phyloP scores from a whole-genome alignment of 2,888 invertebrate species.

The Dysmachus trigonus region DNA sequence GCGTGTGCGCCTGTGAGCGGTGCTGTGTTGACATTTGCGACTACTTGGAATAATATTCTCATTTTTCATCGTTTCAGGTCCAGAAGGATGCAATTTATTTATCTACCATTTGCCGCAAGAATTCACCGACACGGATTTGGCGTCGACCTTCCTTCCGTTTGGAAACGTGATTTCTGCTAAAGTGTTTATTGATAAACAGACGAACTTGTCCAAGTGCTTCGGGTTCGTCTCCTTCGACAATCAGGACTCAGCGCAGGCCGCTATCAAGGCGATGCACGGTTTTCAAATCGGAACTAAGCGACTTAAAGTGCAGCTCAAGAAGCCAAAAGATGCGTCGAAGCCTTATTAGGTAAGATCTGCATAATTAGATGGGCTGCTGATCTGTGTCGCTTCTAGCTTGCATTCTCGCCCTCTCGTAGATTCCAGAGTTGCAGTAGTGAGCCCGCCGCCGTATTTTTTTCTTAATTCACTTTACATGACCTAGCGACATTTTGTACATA shows the following conservation, averaged over 20 bases:
- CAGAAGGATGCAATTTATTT: conserved; percentile 98
- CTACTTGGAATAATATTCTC: conserved; percentile 39
- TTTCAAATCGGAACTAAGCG: conserved; percentile 98
- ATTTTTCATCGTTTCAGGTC: conserved; percentile 70
- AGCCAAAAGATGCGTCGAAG: conserved; percentile 92
- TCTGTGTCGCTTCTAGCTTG: not conserved
- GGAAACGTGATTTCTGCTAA: conserved; percentile 98
- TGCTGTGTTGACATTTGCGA: conserved; percentile 20
- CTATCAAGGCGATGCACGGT: conserved; percentile 97
- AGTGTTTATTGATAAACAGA: conserved; percentile 99
- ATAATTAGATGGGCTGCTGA: not conserved
- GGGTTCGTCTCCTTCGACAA: conserved; percentile 98
- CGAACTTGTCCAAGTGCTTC: conserved; percentile 99
- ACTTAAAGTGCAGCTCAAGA: conserved; percentile 96
- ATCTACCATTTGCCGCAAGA: conserved; percentile 99
- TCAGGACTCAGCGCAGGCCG: conserved; percentile 90
- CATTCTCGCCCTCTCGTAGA: not conserved
- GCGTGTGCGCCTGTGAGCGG: not conserved
- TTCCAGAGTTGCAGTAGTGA: not conserved
- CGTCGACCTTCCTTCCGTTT: conserved; percentile 96
- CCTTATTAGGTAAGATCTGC: conserved; percentile 76
- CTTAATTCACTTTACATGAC: not conserved
- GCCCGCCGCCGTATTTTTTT: not conserved
- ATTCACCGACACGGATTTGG: conserved; percentile 96
- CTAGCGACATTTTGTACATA: conserved; percentile 36